phyloP scores from a whole-genome alignment of 2,113 vertebrate species.

The Poeciliopsis occidentalis region DNA sequence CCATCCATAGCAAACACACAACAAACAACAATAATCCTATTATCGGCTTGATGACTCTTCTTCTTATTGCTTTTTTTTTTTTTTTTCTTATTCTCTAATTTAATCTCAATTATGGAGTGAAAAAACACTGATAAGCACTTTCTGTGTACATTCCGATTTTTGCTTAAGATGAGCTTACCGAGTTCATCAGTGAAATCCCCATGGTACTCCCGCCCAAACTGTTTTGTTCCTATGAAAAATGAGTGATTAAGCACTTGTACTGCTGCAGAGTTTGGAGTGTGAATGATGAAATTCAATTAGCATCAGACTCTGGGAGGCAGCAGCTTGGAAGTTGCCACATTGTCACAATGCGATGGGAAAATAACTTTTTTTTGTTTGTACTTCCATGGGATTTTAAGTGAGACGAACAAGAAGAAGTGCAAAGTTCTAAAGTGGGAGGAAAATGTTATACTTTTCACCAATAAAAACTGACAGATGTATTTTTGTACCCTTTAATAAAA shows the following conservation, averaged over 20 bases:
- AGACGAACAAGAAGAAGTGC: background rate
- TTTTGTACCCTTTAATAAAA: background rate
- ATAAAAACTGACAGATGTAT: background rate
- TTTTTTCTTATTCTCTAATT: slow-evolving; percentile 43
- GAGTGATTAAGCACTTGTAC: slow-evolving; percentile 46
- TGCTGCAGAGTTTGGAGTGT: slow-evolving; percentile 24
- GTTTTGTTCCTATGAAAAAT: slow-evolving; percentile 31
- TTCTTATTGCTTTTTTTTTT: slow-evolving; percentile 56
- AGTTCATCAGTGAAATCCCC: slow-evolving; percentile 51
- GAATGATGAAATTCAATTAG: slow-evolving; percentile 62
- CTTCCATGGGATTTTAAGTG: too few relatives aligned
- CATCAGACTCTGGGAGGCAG: slow-evolving; percentile 29
- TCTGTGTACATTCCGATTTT: slow-evolving; percentile 45
- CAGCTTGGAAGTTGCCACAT: background rate
- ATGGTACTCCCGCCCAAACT: slow-evolving; percentile 51
- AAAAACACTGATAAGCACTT: slow-evolving; percentile 44
- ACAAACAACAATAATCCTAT: slow-evolving; percentile 82
- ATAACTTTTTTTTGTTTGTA: background rate
- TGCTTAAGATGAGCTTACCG: slow-evolving; percentile 34
- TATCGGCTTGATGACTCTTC: slow-evolving; percentile 72
- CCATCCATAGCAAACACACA: slow-evolving; percentile 80
- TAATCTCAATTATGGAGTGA: slow-evolving; percentile 71
- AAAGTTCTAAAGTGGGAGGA: too few relatives aligned
- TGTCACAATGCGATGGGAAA: background rate
- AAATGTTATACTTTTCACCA: too few relatives aligned